Conservation (phyloP, 2,113 vertebrate genomes). For the Microtus oregoni region DNA sequence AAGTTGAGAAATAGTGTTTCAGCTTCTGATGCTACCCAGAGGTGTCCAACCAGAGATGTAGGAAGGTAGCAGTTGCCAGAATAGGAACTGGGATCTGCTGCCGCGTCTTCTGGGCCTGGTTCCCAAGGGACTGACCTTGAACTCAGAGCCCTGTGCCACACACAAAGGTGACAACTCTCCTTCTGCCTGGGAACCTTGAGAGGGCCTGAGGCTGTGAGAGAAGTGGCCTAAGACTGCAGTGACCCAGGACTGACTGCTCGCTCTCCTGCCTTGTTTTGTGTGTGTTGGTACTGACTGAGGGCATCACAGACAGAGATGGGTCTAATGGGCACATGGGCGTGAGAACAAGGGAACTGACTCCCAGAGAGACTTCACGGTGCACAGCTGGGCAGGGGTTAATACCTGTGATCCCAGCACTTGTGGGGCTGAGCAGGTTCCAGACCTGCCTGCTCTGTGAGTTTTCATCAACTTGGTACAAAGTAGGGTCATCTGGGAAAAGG, state of each 20-base stretch:
- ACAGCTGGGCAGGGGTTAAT: not conserved
- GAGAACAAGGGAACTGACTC: not conserved
- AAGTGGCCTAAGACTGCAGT: not conserved
- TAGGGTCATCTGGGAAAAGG: too few relatives aligned
- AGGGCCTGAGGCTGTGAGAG: too few relatives aligned
- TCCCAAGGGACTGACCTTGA: not conserved
- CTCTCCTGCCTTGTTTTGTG: not conserved
- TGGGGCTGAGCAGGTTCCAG: not conserved
- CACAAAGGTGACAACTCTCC: not conserved
- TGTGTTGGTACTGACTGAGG: not conserved
- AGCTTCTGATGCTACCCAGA: not conserved
- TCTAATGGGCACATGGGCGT: not conserved
- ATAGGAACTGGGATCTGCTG: not conserved
- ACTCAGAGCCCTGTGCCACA: not conserved
- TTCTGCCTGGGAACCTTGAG: not conserved
- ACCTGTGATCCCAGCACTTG: not conserved
- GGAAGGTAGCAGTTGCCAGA: fast-evolving
- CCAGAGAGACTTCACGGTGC: not conserved
- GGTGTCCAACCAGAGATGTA: not conserved
- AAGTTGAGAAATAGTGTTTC: not conserved
- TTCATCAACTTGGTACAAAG: not conserved
- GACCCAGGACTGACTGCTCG: not conserved
- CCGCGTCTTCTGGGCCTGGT: not conserved
- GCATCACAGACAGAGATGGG: not conserved
- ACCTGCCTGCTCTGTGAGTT: not conserved